A percentile compares a stretch with the other conserved stretches of the same genome.
These are phyloP conservation scores for Melanotaenia boesemani DNA, from an alignment of 2,797 vertebrate genomes.

Conservation along the genomic window DNA sequence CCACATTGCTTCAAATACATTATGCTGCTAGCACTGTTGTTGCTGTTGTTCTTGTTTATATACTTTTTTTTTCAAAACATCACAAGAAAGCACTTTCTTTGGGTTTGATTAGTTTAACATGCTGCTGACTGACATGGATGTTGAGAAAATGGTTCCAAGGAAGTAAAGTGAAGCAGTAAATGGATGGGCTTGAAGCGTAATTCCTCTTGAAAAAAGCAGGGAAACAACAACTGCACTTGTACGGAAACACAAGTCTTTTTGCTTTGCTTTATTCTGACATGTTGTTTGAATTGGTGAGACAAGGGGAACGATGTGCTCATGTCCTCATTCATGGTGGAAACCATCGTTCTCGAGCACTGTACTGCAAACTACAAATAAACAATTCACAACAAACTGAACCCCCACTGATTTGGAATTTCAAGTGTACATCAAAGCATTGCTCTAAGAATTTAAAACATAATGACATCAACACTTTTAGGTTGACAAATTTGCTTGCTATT, in stretches of 20 bases:
- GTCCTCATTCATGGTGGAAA: constrained; percentile 39
- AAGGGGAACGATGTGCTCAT: constrained; percentile 34
- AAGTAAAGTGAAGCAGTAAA: constrained; percentile 61
- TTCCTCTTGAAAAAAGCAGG: constrained; percentile 50
- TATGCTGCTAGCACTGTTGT: constrained; percentile 70
- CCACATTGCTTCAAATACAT: constrained; percentile 67
- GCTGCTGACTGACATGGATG: constrained; percentile 78
- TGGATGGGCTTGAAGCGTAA: constrained; percentile 66
- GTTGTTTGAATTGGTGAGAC: constrained; percentile 60
- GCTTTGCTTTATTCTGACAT: constrained; percentile 59
- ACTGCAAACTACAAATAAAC: constrained; percentile 16
- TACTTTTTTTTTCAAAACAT: constrained; percentile 37
- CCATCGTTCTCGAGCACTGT: constrained; percentile 13
- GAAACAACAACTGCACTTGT: constrained; percentile 48
- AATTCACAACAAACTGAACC: constrained; percentile 28
- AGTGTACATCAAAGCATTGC: neutral
- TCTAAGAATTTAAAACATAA: constrained; percentile 16
- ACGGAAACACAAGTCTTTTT: constrained; percentile 59
- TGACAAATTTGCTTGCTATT: constrained; percentile 14
- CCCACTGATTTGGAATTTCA: neutral
- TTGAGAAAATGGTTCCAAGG: constrained; percentile 74
- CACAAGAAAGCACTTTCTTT: constrained; percentile 71
- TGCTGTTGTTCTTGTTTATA: constrained; percentile 64
- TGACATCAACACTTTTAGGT: neutral
- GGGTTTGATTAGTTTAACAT: constrained; percentile 84